These are phyloP conservation scores for Scortum barcoo DNA, from an alignment of 2,113 vertebrate genomes.

Conservation along the genomic window DNA sequence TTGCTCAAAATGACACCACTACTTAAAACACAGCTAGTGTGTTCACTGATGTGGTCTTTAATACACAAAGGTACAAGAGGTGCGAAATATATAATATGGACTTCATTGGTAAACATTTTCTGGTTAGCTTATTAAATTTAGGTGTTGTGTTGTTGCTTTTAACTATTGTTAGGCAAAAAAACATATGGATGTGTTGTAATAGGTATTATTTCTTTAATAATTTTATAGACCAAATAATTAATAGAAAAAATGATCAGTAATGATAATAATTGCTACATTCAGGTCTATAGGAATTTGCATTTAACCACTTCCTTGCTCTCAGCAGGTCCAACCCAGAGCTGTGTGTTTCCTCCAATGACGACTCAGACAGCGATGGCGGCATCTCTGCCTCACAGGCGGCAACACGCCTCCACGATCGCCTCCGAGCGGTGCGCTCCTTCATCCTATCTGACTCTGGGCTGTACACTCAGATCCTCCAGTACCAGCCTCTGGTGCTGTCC, in stretches of 20 bases:
- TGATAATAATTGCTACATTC: background rate
- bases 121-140: background rate
- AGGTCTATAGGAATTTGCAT: too few relatives aligned
- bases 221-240: background rate
- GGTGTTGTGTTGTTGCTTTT: background rate
- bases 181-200: background rate
- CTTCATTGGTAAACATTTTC: background rate
- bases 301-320: background rate
- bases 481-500: constrained; percentile 91
- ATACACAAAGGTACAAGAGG: background rate
- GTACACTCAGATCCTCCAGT: constrained; percentile 88
- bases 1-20: background rate
- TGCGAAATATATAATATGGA: background rate
- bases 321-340: constrained; percentile 84
- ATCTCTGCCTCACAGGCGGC: constrained; percentile 87
- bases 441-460: constrained; percentile 86
- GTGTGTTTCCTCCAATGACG: constrained; percentile 80
- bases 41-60: background rate
- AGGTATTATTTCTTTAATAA: background rate
- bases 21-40: background rate
- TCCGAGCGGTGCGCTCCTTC: constrained; percentile 85
- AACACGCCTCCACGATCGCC: constrained; percentile 76
- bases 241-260: background rate
- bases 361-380: constrained; percentile 83
- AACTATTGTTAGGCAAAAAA: background rate